Evolutionary conservation across 2,797 vertebrate genomes (phyloP), one percentile per base, ranked within the genome.

Genomic region (Sebastes baramenuke): DNA sequence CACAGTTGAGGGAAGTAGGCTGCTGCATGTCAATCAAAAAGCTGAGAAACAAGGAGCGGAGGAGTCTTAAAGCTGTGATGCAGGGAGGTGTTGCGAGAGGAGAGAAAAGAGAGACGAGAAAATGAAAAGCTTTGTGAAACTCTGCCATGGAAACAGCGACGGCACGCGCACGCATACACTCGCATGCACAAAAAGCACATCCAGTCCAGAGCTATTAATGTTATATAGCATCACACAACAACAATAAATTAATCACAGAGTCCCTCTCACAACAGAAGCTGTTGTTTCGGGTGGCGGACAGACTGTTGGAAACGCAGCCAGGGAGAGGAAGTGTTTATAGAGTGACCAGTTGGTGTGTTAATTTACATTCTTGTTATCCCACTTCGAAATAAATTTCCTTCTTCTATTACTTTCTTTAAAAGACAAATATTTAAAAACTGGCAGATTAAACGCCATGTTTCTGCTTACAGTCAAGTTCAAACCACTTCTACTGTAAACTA

Each of bases 21-120:
- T 94, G 91, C 87, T 78, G 92, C 87, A 84, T 88, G 93, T 94
- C 94, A 95, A 94, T 95, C 93, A 94, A 83, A 89, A 80, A 87
- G 87, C 91, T 74, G 88, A 80, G 89, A 93, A 91, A 94, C 87
- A 93, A 89, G 92, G 64, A 92, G 93, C 90, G 86, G 92, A 89
- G 94, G 93, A 94, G 94, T 92, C 89, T 88, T 82, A 86, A 87
- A 93, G 92, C 92, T 87, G 90, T 89, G 90, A 93, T 89, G 92
- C 91, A 92, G 87, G 85, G 93, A 93, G 92, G 94, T 89, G 88
- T 92, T 87, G 88, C 72, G 58, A 88, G 83, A 90, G 88, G 86
- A 88, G 86, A 89, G 85, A 87, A 86, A 86, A 87, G 72, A 82
- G 80, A 87, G 81, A 84, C 82, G 74, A 85, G 79, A 91, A 91